Percentiles rank a stretch among this genome's conserved stretches.
These are phyloP conservation scores for Acanthosepion esculentum DNA, from an alignment of 2,888 invertebrate genomes.

Conservation along the genomic window DNA sequence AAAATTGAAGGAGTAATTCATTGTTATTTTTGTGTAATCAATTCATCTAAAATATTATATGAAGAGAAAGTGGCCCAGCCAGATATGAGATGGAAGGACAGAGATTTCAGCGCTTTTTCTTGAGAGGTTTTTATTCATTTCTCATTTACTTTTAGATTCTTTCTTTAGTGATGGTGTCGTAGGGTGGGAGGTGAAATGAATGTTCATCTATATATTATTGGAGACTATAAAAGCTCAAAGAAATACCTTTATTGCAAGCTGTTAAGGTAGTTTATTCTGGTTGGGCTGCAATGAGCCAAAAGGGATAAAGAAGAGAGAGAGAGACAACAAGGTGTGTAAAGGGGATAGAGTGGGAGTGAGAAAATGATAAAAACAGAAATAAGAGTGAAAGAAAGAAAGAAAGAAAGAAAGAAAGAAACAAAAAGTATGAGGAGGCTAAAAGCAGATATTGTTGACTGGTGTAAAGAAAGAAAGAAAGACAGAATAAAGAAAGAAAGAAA, in stretches of 20 bases:
- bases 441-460: too few relatives aligned
- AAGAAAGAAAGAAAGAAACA: too few relatives aligned
- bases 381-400: too few relatives aligned
- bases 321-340: too few relatives aligned
- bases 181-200: neutral
- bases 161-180: neutral
- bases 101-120: neutral
- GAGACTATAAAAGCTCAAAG: conserved; percentile 6
- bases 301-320: neutral
- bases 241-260: neutral
- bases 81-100: conserved; percentile 33
- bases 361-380: too few relatives aligned
- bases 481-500: neutral
- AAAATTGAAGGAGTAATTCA: conserved; percentile 33
- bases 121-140: neutral
- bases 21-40: conserved; percentile 33
- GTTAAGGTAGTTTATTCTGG: conserved; percentile 6
- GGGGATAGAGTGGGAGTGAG: too few relatives aligned
- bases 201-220: conserved; percentile 3
- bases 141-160: neutral
- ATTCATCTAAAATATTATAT: conserved; percentile 21
- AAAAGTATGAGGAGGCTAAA: too few relatives aligned
- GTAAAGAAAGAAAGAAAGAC: too few relatives aligned
- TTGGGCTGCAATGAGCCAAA: neutral
- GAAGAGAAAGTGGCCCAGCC: neutral